A percentile compares a stretch with the other conserved stretches of the same genome.
These are phyloP conservation scores for Harlomillsia oculata DNA, from an alignment of 1,140 invertebrate genomes.

Conservation along the genomic window DNA sequence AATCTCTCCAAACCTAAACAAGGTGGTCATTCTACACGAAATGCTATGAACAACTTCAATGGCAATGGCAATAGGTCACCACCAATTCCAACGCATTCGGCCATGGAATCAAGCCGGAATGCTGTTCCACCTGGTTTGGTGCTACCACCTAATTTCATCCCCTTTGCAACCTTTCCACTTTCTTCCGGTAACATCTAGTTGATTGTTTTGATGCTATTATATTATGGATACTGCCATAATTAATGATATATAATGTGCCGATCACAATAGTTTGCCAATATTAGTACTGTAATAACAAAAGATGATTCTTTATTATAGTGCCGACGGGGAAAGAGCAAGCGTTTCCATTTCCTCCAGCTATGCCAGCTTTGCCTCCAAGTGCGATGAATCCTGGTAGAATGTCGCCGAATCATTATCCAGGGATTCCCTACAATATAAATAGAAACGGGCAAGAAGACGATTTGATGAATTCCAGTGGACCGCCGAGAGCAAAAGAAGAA, in stretches of 20 bases:
- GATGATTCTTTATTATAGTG: too few species aligned
- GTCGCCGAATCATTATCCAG: constrained; percentile 34
- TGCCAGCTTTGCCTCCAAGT: constrained; percentile 39
- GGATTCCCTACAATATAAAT: constrained; percentile 20
- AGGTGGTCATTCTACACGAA: constrained; percentile 44
- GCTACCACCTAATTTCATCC: constrained; percentile 36
- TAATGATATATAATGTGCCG: too few species aligned
- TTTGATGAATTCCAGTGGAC: constrained; percentile 17
- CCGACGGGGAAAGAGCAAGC: constrained; percentile 36
- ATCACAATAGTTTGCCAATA: too few species aligned
- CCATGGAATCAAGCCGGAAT: constrained; percentile 42
- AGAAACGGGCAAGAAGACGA: constrained; percentile 33
- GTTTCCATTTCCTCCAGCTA: constrained; percentile 40
- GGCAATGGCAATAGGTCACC: constrained; percentile 38
- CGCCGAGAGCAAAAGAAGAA: constrained; percentile 48
- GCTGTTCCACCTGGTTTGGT: constrained; percentile 44
- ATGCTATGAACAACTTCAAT: constrained; percentile 3
- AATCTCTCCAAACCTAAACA: constrained; percentile 80
- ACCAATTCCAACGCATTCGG: constrained; percentile 36
- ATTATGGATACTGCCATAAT: too few species aligned
- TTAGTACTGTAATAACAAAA: not conserved
- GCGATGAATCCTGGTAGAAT: constrained; percentile 36
- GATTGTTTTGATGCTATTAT: constrained; percentile 38
- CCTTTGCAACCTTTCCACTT: constrained; percentile 35
- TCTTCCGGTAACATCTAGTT: constrained; percentile 21